Conservation (phyloP, 2,797 vertebrate genomes). For the Semotilus atromaculatus region DNA sequence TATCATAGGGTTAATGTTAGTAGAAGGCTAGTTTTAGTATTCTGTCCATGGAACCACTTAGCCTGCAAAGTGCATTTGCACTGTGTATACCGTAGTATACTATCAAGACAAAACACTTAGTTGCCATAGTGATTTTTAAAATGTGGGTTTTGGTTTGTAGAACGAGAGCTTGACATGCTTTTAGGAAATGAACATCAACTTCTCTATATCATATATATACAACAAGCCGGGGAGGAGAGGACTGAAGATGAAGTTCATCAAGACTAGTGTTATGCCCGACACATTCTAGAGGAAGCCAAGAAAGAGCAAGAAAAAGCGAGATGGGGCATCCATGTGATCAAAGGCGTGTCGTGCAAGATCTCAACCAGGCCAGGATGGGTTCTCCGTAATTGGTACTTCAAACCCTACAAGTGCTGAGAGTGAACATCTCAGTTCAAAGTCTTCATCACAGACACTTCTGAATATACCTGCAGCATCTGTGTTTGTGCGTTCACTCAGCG, state of each 20-base stretch:
- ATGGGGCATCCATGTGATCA: constrained; percentile 65
- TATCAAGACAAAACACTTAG: constrained; percentile 57
- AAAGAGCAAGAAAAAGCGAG: constrained; percentile 7
- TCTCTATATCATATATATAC: constrained; percentile 66
- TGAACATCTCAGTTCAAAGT: constrained; percentile 61
- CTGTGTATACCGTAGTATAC: background rate
- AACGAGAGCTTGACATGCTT: constrained; percentile 53
- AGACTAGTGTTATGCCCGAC: constrained; percentile 67
- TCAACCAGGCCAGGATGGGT: constrained; percentile 50
- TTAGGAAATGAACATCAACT: constrained; percentile 66
- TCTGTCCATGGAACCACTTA: background rate
- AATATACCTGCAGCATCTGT: constrained; percentile 16
- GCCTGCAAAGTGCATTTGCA: background rate
- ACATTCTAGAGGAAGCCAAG: constrained; percentile 66
- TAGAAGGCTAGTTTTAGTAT: background rate
- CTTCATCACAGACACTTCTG: constrained; percentile 47
- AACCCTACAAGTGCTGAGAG: constrained; percentile 45
- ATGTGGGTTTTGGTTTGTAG: constrained; percentile 21
- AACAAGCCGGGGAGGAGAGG: constrained; percentile 67
- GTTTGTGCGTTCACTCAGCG: constrained; percentile 7
- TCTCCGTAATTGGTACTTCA: constrained; percentile 65
- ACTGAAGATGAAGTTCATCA: constrained; percentile 67
- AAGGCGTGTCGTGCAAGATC: constrained; percentile 65
- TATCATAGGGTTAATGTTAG: background rate
- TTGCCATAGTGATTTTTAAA: constrained; percentile 61